Evolutionary conservation across 1,140 invertebrate species (phyloP).

Genomic region (Vanessa tameamea): DNA sequence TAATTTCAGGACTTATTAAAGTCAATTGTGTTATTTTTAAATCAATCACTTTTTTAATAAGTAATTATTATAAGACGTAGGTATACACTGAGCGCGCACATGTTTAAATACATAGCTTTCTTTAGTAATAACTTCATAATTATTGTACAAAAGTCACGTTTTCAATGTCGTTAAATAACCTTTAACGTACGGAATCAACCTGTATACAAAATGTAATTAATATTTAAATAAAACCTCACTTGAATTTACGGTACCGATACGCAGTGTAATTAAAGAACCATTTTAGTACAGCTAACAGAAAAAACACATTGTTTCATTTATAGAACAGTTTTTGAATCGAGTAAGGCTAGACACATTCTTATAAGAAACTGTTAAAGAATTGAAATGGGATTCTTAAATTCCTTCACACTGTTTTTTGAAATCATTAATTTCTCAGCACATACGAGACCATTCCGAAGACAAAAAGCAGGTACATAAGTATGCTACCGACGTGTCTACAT

Average conservation of each 20-base stretch:
- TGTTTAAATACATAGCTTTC: background rate
- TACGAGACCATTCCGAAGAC: background rate
- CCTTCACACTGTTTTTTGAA: constrained; percentile 7
- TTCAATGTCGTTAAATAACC: background rate
- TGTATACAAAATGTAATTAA: constrained; percentile 33
- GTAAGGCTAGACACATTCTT: constrained; percentile 2
- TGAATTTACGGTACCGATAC: constrained; percentile 34
- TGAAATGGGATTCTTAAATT: constrained; percentile 1
- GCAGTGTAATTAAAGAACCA: constrained; percentile 33
- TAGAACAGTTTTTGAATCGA: constrained; percentile 3
- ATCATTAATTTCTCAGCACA: background rate
- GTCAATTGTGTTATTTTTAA: background rate
- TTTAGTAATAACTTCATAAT: background rate
- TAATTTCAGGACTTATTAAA: background rate
- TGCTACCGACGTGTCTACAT: constrained; percentile 17
- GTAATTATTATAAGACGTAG: background rate
- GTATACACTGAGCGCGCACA: background rate
- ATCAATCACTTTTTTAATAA: background rate
- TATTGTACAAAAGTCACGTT: background rate
- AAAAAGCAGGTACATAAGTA: constrained; percentile 12
- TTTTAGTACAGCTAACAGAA: constrained; percentile 31
- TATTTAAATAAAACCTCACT: constrained; percentile 34
- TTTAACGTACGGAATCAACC: constrained; percentile 17
- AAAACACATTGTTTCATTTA: background rate
- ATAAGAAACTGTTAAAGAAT: constrained; percentile 8